Evolutionary conservation across 1,140 invertebrate genomes (phyloP).

Genomic region (Rhagoletis zephyria): DNA sequence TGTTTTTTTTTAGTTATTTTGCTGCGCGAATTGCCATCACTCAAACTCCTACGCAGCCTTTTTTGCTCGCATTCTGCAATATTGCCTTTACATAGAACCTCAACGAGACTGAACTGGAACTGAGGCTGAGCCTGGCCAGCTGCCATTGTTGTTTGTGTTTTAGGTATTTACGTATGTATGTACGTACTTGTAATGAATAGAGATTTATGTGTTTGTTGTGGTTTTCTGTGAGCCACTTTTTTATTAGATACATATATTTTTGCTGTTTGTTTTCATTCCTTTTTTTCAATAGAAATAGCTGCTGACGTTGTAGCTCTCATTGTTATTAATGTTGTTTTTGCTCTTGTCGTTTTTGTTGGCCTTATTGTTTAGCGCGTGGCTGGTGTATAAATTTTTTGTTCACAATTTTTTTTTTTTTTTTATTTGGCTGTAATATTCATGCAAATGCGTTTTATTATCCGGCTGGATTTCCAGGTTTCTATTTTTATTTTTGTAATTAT

Average conservation of each 20-base stretch:
- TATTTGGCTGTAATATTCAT: conserved; percentile 10
- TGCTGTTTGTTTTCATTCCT: not conserved
- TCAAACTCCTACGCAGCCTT: not conserved
- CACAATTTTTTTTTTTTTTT: not conserved
- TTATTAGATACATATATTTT: not conserved
- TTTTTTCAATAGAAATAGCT: not conserved
- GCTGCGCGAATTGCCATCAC: not conserved
- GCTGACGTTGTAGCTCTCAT: conserved; percentile 29
- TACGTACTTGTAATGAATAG: not conserved
- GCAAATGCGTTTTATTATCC: conserved; percentile 45
- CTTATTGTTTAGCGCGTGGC: conserved; percentile 7
- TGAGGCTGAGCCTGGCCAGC: not conserved
- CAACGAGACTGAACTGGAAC: too few relatives aligned
- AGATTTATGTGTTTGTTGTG: conserved; percentile 45
- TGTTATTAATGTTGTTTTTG: not conserved
- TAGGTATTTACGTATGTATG: not conserved
- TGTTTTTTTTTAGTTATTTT: not conserved
- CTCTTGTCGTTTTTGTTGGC: not conserved
- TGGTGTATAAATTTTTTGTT: not conserved
- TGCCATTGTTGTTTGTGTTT: not conserved
- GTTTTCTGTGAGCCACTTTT: not conserved
- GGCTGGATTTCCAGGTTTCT: not conserved
- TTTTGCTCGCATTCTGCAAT: not conserved
- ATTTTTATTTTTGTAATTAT: conserved; percentile 45
- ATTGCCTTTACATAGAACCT: not conserved